Percentiles rank a stretch among this genome's conserved stretches.
These are phyloP conservation scores for Caenorhabditis japonica DNA, from an alignment of 2,888 invertebrate species.

Conservation along the genomic window DNA sequence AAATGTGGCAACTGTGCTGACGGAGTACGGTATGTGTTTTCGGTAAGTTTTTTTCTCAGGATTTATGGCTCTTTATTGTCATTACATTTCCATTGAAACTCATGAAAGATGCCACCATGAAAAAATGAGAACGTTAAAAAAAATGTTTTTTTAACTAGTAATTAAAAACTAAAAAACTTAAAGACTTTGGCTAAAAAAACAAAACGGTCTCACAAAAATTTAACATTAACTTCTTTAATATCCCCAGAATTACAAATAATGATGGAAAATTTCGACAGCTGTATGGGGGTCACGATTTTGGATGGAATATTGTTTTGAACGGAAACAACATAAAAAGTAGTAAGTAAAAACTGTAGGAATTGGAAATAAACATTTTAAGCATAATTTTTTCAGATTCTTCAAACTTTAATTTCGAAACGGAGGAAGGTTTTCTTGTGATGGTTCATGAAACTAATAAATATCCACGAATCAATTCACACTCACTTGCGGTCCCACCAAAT, in stretches of 20 bases:
- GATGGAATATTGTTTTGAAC: slow-evolving; percentile 62
- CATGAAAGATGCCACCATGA: too few species aligned
- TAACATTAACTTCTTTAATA: too few species aligned
- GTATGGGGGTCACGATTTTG: slow-evolving; percentile 61
- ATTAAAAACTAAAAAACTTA: too few species aligned
- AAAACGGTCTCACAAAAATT: too few species aligned
- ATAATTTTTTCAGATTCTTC: neutral
- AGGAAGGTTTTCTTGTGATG: slow-evolving; percentile 56
- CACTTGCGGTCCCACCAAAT: slow-evolving; percentile 57
- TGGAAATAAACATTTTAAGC: neutral
- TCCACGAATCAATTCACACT: slow-evolving; percentile 53
- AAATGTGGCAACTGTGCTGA: slow-evolving; percentile 42
- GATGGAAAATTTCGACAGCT: slow-evolving; percentile 48
- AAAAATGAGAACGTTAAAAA: too few species aligned
- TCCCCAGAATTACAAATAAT: slow-evolving; percentile 53
- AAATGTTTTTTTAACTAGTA: too few species aligned
- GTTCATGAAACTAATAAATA: slow-evolving; percentile 53
- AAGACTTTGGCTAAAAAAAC: too few species aligned
- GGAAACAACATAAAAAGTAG: slow-evolving; percentile 25
- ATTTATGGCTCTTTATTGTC: too few species aligned
- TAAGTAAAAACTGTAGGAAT: neutral
- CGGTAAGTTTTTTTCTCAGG: too few species aligned
- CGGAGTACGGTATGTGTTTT: slow-evolving; percentile 61
- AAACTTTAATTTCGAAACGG: neutral
- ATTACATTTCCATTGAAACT: too few species aligned